Conservation (phyloP, 53 echinoderm and acorn worm species). For the Stichopus horrens region DNA sequence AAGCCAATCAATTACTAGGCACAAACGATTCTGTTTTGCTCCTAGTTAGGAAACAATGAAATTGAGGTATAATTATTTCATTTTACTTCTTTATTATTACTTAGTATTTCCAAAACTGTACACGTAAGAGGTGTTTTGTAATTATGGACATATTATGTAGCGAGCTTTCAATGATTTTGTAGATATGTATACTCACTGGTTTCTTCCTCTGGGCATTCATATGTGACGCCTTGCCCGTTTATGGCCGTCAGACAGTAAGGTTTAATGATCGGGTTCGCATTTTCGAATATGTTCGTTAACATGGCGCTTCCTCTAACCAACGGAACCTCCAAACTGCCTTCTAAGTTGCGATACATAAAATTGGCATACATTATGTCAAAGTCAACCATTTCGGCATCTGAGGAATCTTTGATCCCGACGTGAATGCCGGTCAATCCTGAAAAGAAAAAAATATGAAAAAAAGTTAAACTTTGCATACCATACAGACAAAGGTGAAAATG, state of each 20-base stretch:
- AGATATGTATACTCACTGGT: constrained; percentile 51
- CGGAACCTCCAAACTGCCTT: constrained; percentile 77
- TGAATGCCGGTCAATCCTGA: constrained; percentile 72
- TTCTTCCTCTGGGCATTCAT: constrained; percentile 73
- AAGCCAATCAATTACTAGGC: too few relatives aligned
- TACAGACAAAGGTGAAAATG: too few relatives aligned
- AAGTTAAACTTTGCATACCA: too few relatives aligned
- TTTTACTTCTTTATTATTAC: too few relatives aligned
- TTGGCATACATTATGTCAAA: constrained; percentile 91
- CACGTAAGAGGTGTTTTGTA: too few relatives aligned
- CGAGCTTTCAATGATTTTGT: too few relatives aligned
- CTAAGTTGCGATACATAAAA: constrained; percentile 59
- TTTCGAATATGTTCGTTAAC: constrained; percentile 76
- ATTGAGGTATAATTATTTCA: too few relatives aligned
- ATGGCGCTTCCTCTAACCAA: constrained; percentile 73
- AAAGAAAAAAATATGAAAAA: not conserved
- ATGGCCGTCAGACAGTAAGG: constrained; percentile 78
- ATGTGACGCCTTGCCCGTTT: constrained; percentile 54
- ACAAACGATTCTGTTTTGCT: too few relatives aligned
- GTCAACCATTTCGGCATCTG: constrained; percentile 70
- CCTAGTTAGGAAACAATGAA: too few relatives aligned
- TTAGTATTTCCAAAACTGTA: too few relatives aligned
- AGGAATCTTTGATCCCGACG: constrained; percentile 60
- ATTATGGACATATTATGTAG: too few relatives aligned
- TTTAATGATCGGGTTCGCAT: constrained; percentile 65